Evolutionary conservation across 1,140 invertebrate genomes (phyloP), one percentile per base, ranked within the genome.

Genomic region (Leptinotarsa texana): DNA sequence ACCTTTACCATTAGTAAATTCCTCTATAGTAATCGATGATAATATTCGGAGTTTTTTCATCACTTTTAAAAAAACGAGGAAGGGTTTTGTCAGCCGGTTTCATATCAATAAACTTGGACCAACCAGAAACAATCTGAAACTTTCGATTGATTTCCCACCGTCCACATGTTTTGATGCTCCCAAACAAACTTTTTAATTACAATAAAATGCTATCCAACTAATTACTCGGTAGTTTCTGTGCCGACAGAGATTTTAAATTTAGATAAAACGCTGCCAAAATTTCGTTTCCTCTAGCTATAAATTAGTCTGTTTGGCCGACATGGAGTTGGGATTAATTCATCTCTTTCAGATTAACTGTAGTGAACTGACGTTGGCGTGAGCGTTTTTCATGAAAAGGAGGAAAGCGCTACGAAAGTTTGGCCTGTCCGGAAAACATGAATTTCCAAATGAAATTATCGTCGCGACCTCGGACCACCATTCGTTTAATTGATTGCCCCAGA

Each of bases 241-340:
- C 77, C 73, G 76, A 79, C 78, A 72, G 78, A 82, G 82, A 83
- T 83, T 83, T 83, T 81, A 83, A 81, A 83, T 82, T 83, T 81
- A 83, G 82, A 83, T 83, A 83, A 83, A 82, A 82, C 82, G 75
- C 76, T 83, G 82, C 82, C 82, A 83, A 83, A 83, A 83, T 83
- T 83, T 82, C 79, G 82, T 82, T 81, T 82, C 80, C 81, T 80
- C 65, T 49, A 70, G 77, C 80, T 42, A 79, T 83, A 82, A 83
- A 82, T 83, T 80, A 83, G 75, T 76, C 72, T 74, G 77, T 76
- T 80, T 77, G 78, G 79, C 77, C 79, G 81, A 83, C 82, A 78
- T 79, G 77, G 79, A 81, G 77, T 82, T 81, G 75, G 80, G 80
- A 83, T 83, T 83, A 84, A 84, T 84, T 84, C 83, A 82, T 82